Percentiles rank a stretch among this genome's conserved stretches.
Evolutionary conservation across 2,888 invertebrate genomes (phyloP).

Genomic region (Erebia epiphron): DNA sequence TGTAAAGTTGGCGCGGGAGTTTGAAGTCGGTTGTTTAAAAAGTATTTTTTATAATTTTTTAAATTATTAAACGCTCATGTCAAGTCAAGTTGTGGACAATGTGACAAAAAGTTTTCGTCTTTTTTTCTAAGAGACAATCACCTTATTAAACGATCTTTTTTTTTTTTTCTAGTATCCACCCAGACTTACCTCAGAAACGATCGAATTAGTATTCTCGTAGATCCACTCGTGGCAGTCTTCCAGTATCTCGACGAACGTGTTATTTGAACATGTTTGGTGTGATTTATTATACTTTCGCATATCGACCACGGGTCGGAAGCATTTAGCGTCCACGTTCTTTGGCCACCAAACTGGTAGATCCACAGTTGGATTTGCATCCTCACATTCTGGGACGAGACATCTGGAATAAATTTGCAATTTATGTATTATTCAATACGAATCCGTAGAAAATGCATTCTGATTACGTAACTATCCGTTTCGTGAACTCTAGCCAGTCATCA

Average conservation of each 20-base stretch:
- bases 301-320: constrained; percentile 56
- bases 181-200: constrained; percentile 59
- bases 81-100: no score
- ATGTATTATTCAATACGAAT: background rate
- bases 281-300: constrained; percentile 42
- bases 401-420: constrained; percentile 46
- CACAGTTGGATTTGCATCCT: constrained; percentile 46
- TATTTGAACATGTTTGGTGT: constrained; percentile 57
- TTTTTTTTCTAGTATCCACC: background rate
- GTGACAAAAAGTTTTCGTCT: no score
- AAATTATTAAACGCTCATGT: no score
- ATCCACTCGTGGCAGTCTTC: constrained; percentile 65
- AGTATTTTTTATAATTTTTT: no score
- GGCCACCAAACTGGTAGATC: constrained; percentile 66
- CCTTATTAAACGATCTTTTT: no score
- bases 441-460: background rate
- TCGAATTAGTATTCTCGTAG: constrained; percentile 64
- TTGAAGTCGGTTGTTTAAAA: no score
- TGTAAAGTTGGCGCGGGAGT: no score
- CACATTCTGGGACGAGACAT: constrained; percentile 66
- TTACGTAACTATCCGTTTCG: background rate
- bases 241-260: constrained; percentile 52
- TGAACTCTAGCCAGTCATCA: background rate
- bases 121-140: no score
- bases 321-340: constrained; percentile 53